Percentiles rank a stretch among this genome's conserved stretches.
Evolutionary conservation across 1,140 invertebrate species (phyloP).

Genomic region (Trypoxylus dichotomus): DNA sequence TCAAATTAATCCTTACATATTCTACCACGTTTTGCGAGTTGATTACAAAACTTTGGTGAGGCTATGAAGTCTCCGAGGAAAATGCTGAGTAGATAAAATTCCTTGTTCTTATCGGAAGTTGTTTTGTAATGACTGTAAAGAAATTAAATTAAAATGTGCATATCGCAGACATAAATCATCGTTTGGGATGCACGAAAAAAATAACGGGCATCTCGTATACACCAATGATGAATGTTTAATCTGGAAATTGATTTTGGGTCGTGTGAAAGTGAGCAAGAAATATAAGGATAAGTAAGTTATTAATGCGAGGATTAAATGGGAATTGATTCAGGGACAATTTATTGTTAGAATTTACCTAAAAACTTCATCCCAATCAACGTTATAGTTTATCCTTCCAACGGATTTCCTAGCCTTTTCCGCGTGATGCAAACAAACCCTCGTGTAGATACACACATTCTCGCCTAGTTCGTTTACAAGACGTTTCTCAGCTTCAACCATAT

Average conservation of each 20-base stretch:
- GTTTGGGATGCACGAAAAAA: not conserved
- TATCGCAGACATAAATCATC: not conserved
- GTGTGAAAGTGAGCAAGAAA: not conserved
- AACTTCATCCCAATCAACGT: slow-evolving; percentile 64
- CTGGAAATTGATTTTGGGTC: not conserved
- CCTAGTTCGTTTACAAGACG: slow-evolving; percentile 69
- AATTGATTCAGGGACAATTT: not conserved
- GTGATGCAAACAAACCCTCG: slow-evolving; percentile 68
- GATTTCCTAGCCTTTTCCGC: slow-evolving; percentile 57
- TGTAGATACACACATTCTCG: slow-evolving; percentile 69
- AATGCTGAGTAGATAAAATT: slow-evolving; percentile 79
- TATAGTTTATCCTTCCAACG: slow-evolving; percentile 49
- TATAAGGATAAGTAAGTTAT: not conserved
- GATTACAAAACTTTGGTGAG: slow-evolving; percentile 74
- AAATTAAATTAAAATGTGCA: not conserved
- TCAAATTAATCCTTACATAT: slow-evolving; percentile 52
- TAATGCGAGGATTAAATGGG: not conserved
- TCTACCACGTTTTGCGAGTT: slow-evolving; percentile 70
- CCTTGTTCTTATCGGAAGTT: slow-evolving; percentile 70
- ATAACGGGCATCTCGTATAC: not conserved
- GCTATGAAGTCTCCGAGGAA: slow-evolving; percentile 80
- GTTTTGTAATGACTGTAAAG: slow-evolving; percentile 73
- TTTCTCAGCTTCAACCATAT: slow-evolving; percentile 69
- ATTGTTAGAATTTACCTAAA: slow-evolving; percentile 60
- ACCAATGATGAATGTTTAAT: slow-evolving; percentile 12